Base-by-base conservation (phyloP, 2,888 invertebrate genomes). In the Hypomecis punctinalis region DNA sequence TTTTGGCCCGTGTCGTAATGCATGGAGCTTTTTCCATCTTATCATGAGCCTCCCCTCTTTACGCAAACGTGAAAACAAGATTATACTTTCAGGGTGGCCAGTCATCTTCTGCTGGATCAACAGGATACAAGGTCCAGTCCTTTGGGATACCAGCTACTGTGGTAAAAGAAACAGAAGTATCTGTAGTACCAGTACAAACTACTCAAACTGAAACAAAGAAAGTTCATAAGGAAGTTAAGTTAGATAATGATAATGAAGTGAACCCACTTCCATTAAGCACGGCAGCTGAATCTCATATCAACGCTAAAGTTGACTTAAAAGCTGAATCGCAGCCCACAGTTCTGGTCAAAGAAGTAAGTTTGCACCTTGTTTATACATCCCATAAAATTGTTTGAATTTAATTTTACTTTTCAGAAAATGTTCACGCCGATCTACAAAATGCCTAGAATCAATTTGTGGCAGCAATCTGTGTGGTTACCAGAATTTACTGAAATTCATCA, bases 261-360 rank as follows among this genome's bases (percentile, higher is more conserved):
- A 76, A 80, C 47, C 80, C 83, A 46, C 67, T 71, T 39, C 77
- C 77, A 43, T 57, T 63, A 40, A 72, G 61, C 56, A 61, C 73
- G 40, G 75, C 78, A 42, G 72, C 73, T 7, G 75, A 76, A 48
- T 66, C 75, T 33, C 71, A 79, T 35, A 66, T 81, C 35, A 76
- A 78, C 59, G 66, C 81, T 9, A 70, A 80, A 45, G 70, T 81
- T 56, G 75, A 80, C 73, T 76, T 61, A 52, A 83, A 69, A 39
- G 55, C 62, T 42, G 52, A 58, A 45, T 71, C 68, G 36, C 71
- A 78, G 69, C 82, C 49, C 13, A 66, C 82, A 37, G 80, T 77
- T 33, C 53, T 85, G 61, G 80, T 85, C 1, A 86, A 90, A 82
- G 90, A 92, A 85, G 91, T 92, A 85, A 91, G 91, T 91, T 74